A percentile compares a stretch with the other conserved stretches of the same genome.
These are phyloP conservation scores for Achlya flavicornis DNA, from an alignment of 2,888 invertebrate genomes.

Conservation along the genomic window DNA sequence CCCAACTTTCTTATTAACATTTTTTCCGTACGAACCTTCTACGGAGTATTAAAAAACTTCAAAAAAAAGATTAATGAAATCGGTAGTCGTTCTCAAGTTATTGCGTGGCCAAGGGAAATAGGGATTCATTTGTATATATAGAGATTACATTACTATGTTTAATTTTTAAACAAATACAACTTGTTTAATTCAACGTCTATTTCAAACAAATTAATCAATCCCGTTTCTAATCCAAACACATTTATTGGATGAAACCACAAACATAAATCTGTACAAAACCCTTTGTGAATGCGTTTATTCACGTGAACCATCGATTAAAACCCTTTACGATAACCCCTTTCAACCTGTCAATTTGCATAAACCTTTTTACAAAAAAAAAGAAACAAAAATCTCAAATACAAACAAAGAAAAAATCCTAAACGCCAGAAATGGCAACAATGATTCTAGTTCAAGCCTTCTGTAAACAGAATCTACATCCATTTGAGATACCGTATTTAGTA, in stretches of 20 bases:
- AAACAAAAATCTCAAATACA: conserved; percentile 28
- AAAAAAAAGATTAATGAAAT: no score
- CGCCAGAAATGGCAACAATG: conserved; percentile 69
- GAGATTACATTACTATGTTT: no score
- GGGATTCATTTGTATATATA: no score
- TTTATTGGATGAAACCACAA: conserved; percentile 3
- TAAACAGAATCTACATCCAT: conserved; percentile 66
- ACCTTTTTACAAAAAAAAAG: conserved; percentile 34
- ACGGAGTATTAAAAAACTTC: no score
- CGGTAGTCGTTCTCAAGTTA: no score
- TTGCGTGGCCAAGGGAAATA: no score
- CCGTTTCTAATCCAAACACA: not conserved
- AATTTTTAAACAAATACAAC: no score
- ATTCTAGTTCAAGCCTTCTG: conserved; percentile 65
- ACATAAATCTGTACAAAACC: not conserved
- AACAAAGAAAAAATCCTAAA: conserved; percentile 38
- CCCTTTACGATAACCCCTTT: conserved; percentile 22
- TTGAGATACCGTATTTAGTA: conserved; percentile 58
- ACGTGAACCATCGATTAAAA: conserved; percentile 22
- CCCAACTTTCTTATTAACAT: no score
- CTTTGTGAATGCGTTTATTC: conserved; percentile 17
- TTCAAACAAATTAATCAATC: not conserved
- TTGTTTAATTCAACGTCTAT: no score
- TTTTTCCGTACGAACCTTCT: no score
- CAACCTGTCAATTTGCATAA: conserved; percentile 35